Evolutionary conservation across 2,888 invertebrate species (phyloP).

Genomic region (Dasysyrphus tricinctus): DNA sequence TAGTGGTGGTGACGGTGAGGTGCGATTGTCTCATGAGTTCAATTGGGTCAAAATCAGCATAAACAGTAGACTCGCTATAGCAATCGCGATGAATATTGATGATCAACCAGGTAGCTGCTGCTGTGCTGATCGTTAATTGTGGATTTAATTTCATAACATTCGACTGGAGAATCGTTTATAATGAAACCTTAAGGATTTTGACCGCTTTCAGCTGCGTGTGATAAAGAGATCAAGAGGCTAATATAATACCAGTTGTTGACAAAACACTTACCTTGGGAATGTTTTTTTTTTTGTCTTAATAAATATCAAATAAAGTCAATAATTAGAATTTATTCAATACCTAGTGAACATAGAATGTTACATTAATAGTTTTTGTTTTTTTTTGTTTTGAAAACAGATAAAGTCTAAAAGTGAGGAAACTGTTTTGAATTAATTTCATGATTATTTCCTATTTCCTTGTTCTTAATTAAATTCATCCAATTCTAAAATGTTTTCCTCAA

Average conservation of each 20-base stretch:
- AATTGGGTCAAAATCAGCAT: conserved; percentile 75
- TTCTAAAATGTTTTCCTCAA: too few species aligned
- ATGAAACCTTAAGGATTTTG: conserved; percentile 64
- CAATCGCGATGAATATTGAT: conserved; percentile 75
- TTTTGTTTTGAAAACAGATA: background rate
- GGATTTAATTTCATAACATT: conserved; percentile 75
- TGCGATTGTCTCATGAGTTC: conserved; percentile 74
- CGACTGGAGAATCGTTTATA: conserved; percentile 70
- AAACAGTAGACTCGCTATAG: conserved; percentile 68
- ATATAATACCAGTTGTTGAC: conserved; percentile 56
- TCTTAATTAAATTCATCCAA: too few species aligned
- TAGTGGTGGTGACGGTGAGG: conserved; percentile 36
- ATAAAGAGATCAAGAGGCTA: conserved; percentile 74
- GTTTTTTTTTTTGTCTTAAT: conserved; percentile 5
- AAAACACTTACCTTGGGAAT: conserved; percentile 11
- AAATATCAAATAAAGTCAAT: conserved; percentile 1
- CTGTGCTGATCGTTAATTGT: conserved; percentile 72
- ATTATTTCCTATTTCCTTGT: too few species aligned
- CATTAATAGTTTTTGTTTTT: too few species aligned
- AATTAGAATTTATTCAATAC: conserved; percentile 14
- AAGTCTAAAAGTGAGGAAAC: too few species aligned
- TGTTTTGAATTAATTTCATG: too few species aligned
- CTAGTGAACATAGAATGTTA: background rate
- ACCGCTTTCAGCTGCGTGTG: conserved; percentile 54
- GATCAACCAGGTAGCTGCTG: conserved; percentile 43